Percentiles rank a stretch among this genome's conserved stretches.
Evolutionary conservation across 2,113 vertebrate species (phyloP).

Genomic region (Ceyx margarethae): DNA sequence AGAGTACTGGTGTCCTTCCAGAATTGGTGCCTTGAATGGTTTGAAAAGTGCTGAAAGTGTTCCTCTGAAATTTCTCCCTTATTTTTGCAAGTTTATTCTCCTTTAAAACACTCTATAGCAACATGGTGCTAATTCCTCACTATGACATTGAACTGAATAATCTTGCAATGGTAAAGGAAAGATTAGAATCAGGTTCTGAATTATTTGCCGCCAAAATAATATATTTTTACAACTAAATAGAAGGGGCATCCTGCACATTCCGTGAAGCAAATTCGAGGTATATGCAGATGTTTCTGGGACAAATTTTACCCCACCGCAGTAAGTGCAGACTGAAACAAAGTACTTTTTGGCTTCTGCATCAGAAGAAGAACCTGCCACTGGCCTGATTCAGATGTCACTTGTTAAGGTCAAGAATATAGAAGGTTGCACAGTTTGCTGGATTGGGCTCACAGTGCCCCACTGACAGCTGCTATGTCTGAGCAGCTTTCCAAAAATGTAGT

Average conservation of each 20-base stretch:
- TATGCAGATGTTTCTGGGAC: not conserved
- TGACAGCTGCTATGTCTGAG: not conserved
- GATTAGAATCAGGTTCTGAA: not conserved
- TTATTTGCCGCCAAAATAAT: not conserved
- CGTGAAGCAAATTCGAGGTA: not conserved
- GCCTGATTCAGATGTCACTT: not conserved
- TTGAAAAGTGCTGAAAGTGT: not conserved
- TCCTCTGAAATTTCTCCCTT: not conserved
- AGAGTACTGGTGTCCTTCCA: accelerated
- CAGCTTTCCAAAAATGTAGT: not conserved
- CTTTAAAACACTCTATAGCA: not conserved
- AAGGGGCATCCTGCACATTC: not conserved
- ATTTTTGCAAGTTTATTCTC: not conserved
- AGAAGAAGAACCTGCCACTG: not conserved
- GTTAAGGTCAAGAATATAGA: not conserved
- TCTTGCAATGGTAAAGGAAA: not conserved
- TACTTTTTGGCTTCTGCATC: not conserved
- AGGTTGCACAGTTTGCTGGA: not conserved
- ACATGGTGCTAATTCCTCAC: not conserved
- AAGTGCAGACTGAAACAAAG: not conserved
- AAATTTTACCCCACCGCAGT: not conserved
- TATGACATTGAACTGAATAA: not conserved
- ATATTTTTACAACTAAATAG: not conserved
- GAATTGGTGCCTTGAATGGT: not conserved
- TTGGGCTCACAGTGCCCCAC: not conserved